Evolutionary conservation across 2,888 invertebrate genomes (phyloP).

Genomic region (Heliconius charithonia): DNA sequence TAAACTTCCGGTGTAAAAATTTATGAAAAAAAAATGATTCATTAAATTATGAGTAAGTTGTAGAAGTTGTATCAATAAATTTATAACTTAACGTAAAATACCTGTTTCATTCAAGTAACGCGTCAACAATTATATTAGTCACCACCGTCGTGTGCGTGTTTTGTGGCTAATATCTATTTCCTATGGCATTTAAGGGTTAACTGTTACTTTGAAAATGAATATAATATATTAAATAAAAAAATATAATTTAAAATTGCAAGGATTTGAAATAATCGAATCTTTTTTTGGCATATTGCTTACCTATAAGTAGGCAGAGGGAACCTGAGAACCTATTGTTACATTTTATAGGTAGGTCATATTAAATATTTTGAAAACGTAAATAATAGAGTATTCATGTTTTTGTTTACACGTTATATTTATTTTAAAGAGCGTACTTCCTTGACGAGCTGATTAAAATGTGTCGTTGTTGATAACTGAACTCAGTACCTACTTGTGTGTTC

Average conservation of each 20-base stretch:
- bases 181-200: not conserved
- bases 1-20: slow-evolving; percentile 5
- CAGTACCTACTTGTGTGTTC: slow-evolving; percentile 31
- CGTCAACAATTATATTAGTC: slow-evolving; percentile 43
- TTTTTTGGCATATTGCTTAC: not conserved
- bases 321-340: no score
- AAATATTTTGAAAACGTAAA: not conserved
- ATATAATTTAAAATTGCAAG: no score
- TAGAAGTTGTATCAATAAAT: slow-evolving; percentile 39
- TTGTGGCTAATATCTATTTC: slow-evolving; percentile 11
- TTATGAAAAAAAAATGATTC: slow-evolving; percentile 15
- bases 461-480: slow-evolving; percentile 25
- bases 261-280: no score
- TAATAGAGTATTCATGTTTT: no score
- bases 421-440: slow-evolving; percentile 11
- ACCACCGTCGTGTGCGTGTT: slow-evolving; percentile 23
- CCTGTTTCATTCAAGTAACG: slow-evolving; percentile 35
- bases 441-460: slow-evolving; percentile 26
- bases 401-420: not conserved
- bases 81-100: slow-evolving; percentile 37
- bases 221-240: not conserved
- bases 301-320: no score
- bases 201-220: not conserved
- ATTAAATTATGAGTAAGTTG: slow-evolving; percentile 9
- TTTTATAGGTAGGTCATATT: not conserved